A percentile compares a stretch with the other conserved stretches of the same genome.
Conservation (phyloP, 1,140 invertebrate genomes). For the Oryzaephilus surinamensis region DNA sequence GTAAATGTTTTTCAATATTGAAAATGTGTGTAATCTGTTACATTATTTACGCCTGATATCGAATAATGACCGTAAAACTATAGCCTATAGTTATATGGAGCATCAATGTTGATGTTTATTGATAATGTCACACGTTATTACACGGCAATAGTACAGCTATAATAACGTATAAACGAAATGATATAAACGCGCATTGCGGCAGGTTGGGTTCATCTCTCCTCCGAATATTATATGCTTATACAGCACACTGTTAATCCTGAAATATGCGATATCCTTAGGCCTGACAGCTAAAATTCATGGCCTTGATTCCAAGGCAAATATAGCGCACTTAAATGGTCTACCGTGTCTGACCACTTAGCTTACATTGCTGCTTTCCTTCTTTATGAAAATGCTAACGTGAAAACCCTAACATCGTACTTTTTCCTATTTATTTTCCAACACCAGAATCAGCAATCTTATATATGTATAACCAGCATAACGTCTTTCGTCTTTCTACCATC, state of each 20-base stretch:
- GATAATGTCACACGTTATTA: too few species aligned
- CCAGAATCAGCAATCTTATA: too few species aligned
- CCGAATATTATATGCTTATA: slow-evolving; percentile 15
- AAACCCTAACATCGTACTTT: neutral
- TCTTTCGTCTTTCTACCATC: too few species aligned
- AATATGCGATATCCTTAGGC: slow-evolving; percentile 14
- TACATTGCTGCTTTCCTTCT: slow-evolving; percentile 3
- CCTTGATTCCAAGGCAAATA: slow-evolving; percentile 14
- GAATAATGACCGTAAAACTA: too few species aligned
- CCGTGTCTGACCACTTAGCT: slow-evolving; percentile 12
- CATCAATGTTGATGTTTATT: too few species aligned
- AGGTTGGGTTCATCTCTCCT: too few species aligned
- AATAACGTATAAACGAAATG: neutral
- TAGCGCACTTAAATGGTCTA: slow-evolving; percentile 9
- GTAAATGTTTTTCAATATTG: neutral
- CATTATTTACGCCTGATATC: neutral
- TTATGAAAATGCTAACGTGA: slow-evolving; percentile 6
- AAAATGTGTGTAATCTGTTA: neutral
- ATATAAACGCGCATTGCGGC: slow-evolving; percentile 8
- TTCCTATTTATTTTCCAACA: too few species aligned
- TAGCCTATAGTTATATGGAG: too few species aligned
- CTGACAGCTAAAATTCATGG: slow-evolving; percentile 13
- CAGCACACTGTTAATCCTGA: slow-evolving; percentile 12
- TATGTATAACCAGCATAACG: too few species aligned
- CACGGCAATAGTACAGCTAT: too few species aligned